A percentile compares a stretch with the other conserved stretches of the same genome.
phyloP scores from a whole-genome alignment of 2,113 vertebrate species.

The Reinhardtius hippoglossoides region DNA sequence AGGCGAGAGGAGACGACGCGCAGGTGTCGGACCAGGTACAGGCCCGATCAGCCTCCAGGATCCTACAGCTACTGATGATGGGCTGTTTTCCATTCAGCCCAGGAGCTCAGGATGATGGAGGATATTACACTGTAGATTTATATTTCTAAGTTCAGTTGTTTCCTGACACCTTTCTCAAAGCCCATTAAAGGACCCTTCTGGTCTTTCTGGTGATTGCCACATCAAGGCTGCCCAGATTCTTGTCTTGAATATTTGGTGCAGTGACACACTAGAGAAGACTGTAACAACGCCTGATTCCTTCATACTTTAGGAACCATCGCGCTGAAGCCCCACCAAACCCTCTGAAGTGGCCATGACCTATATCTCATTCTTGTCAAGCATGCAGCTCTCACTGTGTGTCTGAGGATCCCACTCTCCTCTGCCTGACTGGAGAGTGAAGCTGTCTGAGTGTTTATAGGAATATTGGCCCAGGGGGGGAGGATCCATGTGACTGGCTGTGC shows the following conservation, averaged over 20 bases:
- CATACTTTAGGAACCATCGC: slow-evolving; percentile 6
- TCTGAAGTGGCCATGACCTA: slow-evolving; percentile 28
- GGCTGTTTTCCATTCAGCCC: slow-evolving; percentile 22
- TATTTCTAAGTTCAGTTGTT: background rate
- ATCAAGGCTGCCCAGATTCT: background rate
- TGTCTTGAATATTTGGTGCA: slow-evolving; percentile 25
- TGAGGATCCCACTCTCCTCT: slow-evolving; percentile 10
- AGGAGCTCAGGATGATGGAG: background rate
- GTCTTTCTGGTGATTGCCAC: background rate
- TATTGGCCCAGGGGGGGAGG: slow-evolving; percentile 24
- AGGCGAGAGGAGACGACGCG: slow-evolving; percentile 26
- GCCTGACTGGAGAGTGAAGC: slow-evolving; percentile 5
- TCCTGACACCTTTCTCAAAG: background rate
- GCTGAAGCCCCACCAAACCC: too few relatives aligned
- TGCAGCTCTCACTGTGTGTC: background rate
- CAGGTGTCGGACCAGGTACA: slow-evolving; percentile 69
- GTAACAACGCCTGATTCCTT: slow-evolving; percentile 9
- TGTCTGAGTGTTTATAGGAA: slow-evolving; percentile 29
- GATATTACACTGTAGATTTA: background rate
- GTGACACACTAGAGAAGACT: background rate
- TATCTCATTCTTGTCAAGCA: slow-evolving; percentile 16
- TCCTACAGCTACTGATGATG: background rate
- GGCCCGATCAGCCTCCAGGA: slow-evolving; percentile 50
- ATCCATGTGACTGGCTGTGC: slow-evolving; percentile 65
- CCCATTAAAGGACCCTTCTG: background rate